These are phyloP conservation scores for Nestor notabilis DNA, from an alignment of 2,113 vertebrate genomes.

Conservation along the genomic window DNA sequence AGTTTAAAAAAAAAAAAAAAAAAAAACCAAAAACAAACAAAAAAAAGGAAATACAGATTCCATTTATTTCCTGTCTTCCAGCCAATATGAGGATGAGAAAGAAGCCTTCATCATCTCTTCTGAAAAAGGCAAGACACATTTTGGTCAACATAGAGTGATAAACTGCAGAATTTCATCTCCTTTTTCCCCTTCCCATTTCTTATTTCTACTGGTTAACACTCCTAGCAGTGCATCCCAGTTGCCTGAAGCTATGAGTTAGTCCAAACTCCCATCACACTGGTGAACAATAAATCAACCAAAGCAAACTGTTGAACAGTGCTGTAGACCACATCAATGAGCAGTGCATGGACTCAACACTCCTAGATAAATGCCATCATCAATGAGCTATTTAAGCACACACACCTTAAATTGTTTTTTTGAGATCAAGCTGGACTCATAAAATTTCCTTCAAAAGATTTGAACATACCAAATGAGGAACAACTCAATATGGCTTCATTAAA, in stretches of 20 bases:
- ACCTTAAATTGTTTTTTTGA: not conserved
- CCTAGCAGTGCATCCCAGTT: not conserved
- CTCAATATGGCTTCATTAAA: not conserved
- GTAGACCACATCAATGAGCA: not conserved
- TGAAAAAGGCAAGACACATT: not conserved
- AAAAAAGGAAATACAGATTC: not conserved
- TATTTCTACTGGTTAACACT: not conserved
- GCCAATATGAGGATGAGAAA: not conserved
- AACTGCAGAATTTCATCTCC: not conserved
- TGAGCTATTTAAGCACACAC: not conserved
- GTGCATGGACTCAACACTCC: not conserved
- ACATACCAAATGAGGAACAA: not conserved
- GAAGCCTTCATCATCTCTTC: not conserved
- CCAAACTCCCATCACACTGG: not conserved
- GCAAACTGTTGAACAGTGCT: not conserved
- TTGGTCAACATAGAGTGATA: not conserved
- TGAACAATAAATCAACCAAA: not conserved
- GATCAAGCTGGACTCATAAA: not conserved
- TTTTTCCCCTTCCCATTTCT: not conserved
- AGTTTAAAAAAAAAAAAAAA: not conserved
- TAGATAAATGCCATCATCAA: not conserved
- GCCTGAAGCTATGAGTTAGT: not conserved
- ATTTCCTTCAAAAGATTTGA: not conserved
- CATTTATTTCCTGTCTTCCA: not conserved
- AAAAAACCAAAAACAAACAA: not conserved